Conservation (phyloP, 2,888 invertebrate species). For the Aricia artaxerxes region DNA sequence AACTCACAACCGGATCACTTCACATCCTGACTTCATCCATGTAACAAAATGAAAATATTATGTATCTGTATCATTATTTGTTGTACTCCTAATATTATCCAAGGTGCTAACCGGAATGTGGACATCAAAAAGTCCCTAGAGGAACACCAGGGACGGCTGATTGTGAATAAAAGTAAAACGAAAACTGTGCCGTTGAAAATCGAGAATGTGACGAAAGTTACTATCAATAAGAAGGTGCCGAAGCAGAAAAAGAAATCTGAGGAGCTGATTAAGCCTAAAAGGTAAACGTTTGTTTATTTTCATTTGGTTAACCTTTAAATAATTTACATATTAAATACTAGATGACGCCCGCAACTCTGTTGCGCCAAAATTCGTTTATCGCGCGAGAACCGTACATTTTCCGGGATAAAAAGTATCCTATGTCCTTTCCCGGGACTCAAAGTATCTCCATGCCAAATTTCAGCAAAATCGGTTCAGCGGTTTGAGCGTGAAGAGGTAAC, state of each 20-base stretch:
- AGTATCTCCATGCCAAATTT: no score
- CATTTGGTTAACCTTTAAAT: neutral
- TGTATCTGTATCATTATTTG: neutral
- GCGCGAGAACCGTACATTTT: no score
- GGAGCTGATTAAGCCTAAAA: conserved; percentile 54
- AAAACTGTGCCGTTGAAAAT: conserved; percentile 55
- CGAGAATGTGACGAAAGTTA: conserved; percentile 54
- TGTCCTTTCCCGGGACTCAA: no score
- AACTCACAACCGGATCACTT: neutral
- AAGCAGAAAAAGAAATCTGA: conserved; percentile 44
- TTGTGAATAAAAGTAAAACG: conserved; percentile 54
- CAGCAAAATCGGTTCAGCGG: no score
- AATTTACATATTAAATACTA: neutral
- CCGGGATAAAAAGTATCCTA: no score
- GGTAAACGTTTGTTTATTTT: conserved; percentile 45
- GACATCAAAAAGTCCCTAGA: conserved; percentile 60
- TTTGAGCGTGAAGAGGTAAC: no score
- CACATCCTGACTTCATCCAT: conserved; percentile 14
- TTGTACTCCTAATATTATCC: conserved; percentile 21
- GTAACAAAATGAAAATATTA: conserved; percentile 14
- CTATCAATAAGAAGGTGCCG: conserved; percentile 47
- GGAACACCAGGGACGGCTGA: conserved; percentile 55
- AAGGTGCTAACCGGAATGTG: conserved; percentile 42
- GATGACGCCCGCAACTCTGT: no score
- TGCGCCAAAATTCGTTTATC: no score